These are phyloP conservation scores for Danaus melanippus DNA, from an alignment of 1,140 invertebrate species.

Conservation along the genomic window DNA sequence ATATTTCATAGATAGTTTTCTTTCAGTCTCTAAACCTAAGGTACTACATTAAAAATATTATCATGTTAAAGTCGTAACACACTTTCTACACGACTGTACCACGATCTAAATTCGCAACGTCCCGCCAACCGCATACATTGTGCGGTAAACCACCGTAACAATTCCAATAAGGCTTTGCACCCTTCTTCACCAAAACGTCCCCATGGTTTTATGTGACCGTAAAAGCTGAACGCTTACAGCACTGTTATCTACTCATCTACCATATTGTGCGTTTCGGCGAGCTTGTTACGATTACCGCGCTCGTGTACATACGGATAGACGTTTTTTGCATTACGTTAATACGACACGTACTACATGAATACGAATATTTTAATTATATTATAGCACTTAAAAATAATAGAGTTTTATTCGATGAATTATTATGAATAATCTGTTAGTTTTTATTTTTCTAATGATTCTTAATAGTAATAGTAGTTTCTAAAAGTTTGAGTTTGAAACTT, in stretches of 20 bases:
- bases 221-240: slow-evolving; percentile 53
- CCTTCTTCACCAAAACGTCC: slow-evolving; percentile 15
- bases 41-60: too few relatives aligned
- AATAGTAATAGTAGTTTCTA: too few relatives aligned
- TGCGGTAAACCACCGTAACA: slow-evolving; percentile 17
- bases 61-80: too few relatives aligned
- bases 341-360: background rate
- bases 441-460: too few relatives aligned
- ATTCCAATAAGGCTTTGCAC: slow-evolving; percentile 20
- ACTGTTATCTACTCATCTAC: slow-evolving; percentile 60
- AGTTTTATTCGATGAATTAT: background rate
- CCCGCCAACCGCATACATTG: slow-evolving; percentile 6
- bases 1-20: too few relatives aligned
- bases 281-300: slow-evolving; percentile 45
- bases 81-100: too few relatives aligned
- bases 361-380: background rate
- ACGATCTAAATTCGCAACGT: too few relatives aligned
- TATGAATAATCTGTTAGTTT: too few relatives aligned
- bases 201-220: slow-evolving; percentile 46
- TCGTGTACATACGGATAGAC: slow-evolving; percentile 28
- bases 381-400: background rate
- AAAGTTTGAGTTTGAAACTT: too few relatives aligned
- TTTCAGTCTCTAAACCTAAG: too few relatives aligned
- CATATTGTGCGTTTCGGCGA: slow-evolving; percentile 64
- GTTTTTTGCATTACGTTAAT: slow-evolving; percentile 11